Percentiles rank a stretch among this genome's conserved stretches.
Evolutionary conservation across 2,797 vertebrate species (phyloP).

Genomic region (Triplophysa bombifrons): DNA sequence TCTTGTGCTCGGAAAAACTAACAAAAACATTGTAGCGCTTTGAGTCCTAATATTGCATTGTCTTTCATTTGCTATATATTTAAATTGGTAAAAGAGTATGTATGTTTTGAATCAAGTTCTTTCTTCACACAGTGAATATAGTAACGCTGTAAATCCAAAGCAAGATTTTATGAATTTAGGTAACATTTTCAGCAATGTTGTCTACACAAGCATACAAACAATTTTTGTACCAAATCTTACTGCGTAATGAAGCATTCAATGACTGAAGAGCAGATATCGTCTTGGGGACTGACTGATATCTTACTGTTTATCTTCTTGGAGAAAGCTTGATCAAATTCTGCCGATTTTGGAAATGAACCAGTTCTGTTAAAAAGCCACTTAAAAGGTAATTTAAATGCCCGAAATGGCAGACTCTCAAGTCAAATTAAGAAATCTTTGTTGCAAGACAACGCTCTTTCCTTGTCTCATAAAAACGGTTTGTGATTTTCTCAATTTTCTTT

Average conservation of each 20-base stretch:
- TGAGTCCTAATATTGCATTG: background rate
- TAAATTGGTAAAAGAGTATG: background rate
- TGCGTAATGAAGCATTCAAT: constrained; percentile 22
- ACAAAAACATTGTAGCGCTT: background rate
- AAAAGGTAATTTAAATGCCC: constrained; percentile 12
- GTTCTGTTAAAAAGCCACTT: constrained; percentile 1
- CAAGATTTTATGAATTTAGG: no score
- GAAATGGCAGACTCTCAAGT: constrained; percentile 5
- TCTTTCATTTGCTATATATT: background rate
- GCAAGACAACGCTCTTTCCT: background rate
- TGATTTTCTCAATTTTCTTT: constrained; percentile 9
- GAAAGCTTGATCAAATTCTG: constrained; percentile 24
- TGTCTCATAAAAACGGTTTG: background rate
- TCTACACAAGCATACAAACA: no score
- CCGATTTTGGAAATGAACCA: constrained; percentile 1
- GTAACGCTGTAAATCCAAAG: no score
- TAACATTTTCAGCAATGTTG: no score
- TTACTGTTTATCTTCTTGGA: background rate
- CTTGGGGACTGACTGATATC: background rate
- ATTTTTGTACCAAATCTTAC: background rate
- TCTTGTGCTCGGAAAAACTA: constrained; percentile 6
- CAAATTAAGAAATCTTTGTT: constrained; percentile 23
- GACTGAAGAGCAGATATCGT: constrained; percentile 1
- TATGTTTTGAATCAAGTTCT: no score
- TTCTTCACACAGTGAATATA: no score